phyloP scores from a whole-genome alignment of 2,113 vertebrate genomes.

The Hyperoodon ampullatus region DNA sequence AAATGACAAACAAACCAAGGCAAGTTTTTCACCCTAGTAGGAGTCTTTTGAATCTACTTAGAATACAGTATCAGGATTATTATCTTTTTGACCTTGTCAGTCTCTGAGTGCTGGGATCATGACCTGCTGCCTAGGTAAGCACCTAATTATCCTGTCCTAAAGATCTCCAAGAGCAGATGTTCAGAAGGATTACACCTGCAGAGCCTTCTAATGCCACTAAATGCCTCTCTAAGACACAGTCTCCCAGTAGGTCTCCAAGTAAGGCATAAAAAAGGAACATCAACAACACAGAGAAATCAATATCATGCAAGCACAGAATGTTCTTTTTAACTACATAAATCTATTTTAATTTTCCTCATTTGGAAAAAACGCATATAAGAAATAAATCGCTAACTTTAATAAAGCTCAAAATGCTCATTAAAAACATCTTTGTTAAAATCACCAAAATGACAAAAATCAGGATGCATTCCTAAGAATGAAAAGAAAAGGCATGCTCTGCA shows the following conservation, averaged over 20 bases:
- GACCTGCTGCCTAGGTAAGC: background rate
- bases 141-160: background rate
- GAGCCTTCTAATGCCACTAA: background rate
- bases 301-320: background rate
- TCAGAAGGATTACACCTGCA: background rate
- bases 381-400: constrained; percentile 9
- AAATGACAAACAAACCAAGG: background rate
- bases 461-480: background rate
- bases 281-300: background rate
- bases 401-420: background rate
- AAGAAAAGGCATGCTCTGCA: background rate
- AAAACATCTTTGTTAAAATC: background rate
- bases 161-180: background rate
- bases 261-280: background rate
- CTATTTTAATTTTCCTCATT: background rate
- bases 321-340: background rate
- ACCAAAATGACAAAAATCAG: background rate
- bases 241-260: background rate
- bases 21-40: background rate
- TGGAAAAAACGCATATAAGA: background rate
- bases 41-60: background rate
- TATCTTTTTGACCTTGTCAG: background rate
- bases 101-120: background rate
- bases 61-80: background rate
- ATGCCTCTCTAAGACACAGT: background rate